Evolutionary conservation across 2,113 vertebrate genomes (phyloP).

Genomic region (Prolemur simus): DNA sequence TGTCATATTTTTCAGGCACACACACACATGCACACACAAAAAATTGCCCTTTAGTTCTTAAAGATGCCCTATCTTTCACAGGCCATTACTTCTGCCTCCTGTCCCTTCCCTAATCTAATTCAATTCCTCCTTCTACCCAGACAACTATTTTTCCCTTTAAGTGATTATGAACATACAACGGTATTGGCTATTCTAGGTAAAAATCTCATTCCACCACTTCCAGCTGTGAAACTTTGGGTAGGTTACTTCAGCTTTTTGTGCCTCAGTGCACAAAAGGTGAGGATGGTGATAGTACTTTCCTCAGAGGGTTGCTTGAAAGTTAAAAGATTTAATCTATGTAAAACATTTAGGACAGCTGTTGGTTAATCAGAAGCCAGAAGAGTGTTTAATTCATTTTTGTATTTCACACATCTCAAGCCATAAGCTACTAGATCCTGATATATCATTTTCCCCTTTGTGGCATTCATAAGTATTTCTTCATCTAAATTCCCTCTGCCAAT

Average conservation of each 20-base stretch:
- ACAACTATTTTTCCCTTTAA: not conserved
- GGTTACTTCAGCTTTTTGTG: not conserved
- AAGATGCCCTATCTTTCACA: not conserved
- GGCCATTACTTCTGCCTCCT: not conserved
- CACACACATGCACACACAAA: no score
- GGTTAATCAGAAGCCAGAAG: not conserved
- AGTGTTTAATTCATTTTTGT: not conserved
- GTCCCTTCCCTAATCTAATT: not conserved
- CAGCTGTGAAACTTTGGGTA: not conserved
- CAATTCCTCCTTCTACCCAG: rapidly evolving
- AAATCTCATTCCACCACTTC: not conserved
- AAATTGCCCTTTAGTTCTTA: not conserved
- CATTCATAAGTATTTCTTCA: not conserved
- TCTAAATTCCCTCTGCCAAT: not conserved
- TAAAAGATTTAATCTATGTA: not conserved
- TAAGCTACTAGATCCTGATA: not conserved
- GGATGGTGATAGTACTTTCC: not conserved
- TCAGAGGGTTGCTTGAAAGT: not conserved
- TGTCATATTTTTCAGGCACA: not conserved
- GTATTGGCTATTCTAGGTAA: rapidly evolving
- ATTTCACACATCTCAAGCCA: not conserved
- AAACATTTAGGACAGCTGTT: not conserved
- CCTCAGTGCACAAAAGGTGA: not conserved
- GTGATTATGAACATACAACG: not conserved
- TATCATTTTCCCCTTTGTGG: not conserved